A percentile compares a stretch with the other conserved stretches of the same genome.
Conservation (phyloP, 2,797 vertebrate genomes). For the Clarias pachynema region DNA sequence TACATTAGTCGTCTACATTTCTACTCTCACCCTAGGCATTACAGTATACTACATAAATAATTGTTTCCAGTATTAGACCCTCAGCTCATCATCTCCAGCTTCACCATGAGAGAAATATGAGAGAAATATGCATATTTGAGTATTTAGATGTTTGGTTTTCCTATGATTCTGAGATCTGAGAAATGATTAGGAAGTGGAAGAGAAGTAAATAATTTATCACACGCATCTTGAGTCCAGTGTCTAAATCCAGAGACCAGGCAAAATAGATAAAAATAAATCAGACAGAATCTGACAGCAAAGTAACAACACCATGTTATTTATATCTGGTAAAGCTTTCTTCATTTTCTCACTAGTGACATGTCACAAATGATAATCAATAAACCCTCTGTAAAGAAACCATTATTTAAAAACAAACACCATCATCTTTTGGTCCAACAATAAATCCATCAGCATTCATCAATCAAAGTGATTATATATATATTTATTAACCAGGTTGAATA, state of each 20-base stretch:
- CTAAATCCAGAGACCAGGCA: not conserved
- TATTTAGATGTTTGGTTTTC: slow-evolving; percentile 3
- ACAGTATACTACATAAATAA: not conserved
- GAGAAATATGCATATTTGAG: not conserved
- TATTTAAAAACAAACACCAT: slow-evolving; percentile 38
- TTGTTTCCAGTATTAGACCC: not conserved
- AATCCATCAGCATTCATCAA: slow-evolving; percentile 49
- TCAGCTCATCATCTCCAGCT: not conserved
- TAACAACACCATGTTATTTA: slow-evolving; percentile 39
- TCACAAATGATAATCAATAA: slow-evolving; percentile 5
- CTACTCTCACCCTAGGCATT: not conserved
- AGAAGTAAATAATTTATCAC: not conserved
- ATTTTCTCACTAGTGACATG: slow-evolving; percentile 15
- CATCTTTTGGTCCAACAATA: slow-evolving; percentile 54
- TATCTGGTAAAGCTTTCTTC: slow-evolving; percentile 29
- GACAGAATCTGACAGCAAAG: not conserved
- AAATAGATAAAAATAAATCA: not conserved
- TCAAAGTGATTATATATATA: not conserved
- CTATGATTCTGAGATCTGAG: not conserved
- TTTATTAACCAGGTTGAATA: not conserved
- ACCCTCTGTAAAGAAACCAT: not conserved
- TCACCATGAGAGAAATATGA: not conserved
- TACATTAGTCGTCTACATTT: not conserved
- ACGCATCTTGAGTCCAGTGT: not conserved
- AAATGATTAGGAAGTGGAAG: not conserved